Evolutionary conservation across 1,140 invertebrate genomes (phyloP), one percentile per base, ranked within the genome.

Genomic region (Zaprionus kolodkinae): DNA sequence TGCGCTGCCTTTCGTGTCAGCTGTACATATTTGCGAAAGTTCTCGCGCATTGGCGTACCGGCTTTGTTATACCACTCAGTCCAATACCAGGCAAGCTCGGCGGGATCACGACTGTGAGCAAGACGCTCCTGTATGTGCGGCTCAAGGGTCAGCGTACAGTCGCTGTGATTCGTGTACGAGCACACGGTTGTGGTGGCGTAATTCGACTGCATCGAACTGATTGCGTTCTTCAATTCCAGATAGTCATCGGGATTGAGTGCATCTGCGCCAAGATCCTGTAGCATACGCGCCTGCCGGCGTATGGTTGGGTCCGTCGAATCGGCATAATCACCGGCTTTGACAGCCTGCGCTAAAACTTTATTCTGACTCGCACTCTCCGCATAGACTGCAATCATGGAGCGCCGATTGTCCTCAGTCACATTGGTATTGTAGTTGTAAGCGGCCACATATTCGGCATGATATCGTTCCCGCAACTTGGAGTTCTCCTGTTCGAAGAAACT

Each of bases 121-220:
- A 97, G 93, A 50, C 96, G 94, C 48, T 95, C 94, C 0, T 95
- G 95, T 10, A 97, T 93, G 78, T 97, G 96, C 68, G 97, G 97
- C 85, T 98, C 97, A 1, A 98, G 91, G 6, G 95, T 94, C 0
- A 97, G 93, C 3, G 96, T 95, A 79, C 97, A 97, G 72, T 95
- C 94, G 80, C 95, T 95, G 0, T 95, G 76, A 74, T 96, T 94
- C 10, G 94, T 94, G 73, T 93, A 96, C 35, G 95, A 94, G 79
- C 96, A 97, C 11, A 97, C 95, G 91, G 96, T 97, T 0, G 96
- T 94, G 1, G 94, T 97, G 10, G 96, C 95, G 81, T 97, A 97
- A 66, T 96, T 96, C 3, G 94, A 94, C 79, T 96, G 94, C 96
- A 98, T 97, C 7, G 95, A 94, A 30, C 94, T 95, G 12, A 95